Evolutionary conservation across 2,113 vertebrate genomes (phyloP).

Genomic region (Hystrix cristata): DNA sequence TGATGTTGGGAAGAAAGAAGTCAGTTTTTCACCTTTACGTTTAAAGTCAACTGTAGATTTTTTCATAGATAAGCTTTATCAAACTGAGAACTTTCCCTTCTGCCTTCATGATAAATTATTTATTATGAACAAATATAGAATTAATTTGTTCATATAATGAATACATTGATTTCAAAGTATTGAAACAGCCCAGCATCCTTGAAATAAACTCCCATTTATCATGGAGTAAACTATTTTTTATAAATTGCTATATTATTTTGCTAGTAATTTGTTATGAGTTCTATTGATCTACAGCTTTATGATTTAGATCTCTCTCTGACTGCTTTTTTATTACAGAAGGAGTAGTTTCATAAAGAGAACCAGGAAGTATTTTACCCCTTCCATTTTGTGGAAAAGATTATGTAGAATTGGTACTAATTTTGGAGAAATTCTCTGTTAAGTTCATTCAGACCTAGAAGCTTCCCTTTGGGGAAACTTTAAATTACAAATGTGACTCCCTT

Average conservation of each 20-base stretch:
- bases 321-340: background rate
- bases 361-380: background rate
- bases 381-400: background rate
- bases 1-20: background rate
- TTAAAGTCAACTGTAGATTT: background rate
- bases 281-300: background rate
- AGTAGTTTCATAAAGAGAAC: background rate
- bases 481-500: background rate
- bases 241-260: background rate
- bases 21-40: background rate
- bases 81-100: background rate
- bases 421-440: background rate
- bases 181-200: background rate
- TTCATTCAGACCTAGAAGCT: background rate
- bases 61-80: background rate
- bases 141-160: background rate
- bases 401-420: background rate
- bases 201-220: background rate
- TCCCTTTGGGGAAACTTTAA: background rate
- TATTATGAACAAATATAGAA: background rate
- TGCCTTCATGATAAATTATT: background rate
- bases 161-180: background rate
- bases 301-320: background rate
- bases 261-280: background rate
- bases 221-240: background rate